A percentile compares a stretch with the other conserved stretches of the same genome.
Evolutionary conservation across 1,140 invertebrate species (phyloP).

Genomic region (Trinorchestia longiramus): DNA sequence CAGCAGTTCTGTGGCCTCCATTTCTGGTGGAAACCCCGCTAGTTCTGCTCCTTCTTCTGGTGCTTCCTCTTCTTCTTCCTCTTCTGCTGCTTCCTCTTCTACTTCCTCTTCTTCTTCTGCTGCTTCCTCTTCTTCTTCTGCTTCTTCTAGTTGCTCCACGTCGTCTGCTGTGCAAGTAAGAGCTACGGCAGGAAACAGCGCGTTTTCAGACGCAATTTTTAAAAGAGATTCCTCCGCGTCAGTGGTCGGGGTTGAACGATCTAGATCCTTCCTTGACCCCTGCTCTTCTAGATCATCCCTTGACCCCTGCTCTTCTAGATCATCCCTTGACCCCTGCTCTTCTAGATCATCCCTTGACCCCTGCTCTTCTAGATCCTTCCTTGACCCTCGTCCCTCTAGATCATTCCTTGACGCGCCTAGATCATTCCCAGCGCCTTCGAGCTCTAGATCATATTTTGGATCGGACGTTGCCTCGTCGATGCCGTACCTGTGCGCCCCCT

Average conservation of each 20-base stretch:
- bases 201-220: too few relatives aligned
- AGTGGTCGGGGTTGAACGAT: too few relatives aligned
- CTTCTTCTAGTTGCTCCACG: neutral
- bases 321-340: too few relatives aligned
- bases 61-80: too few relatives aligned
- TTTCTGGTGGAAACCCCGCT: neutral
- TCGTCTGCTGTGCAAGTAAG: neutral
- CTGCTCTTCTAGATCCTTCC: neutral
- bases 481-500: neutral
- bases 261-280: too few relatives aligned
- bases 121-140: conserved; percentile 69
- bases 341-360: too few relatives aligned
- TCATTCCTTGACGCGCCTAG: neutral
- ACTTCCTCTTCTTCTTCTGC: conserved; percentile 59
- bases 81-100: neutral
- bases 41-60: neutral
- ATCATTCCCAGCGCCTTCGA: conserved; percentile 61
- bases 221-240: too few relatives aligned
- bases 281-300: too few relatives aligned
- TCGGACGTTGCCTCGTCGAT: neutral
- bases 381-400: neutral
- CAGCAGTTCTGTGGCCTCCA: neutral
- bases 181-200: too few relatives aligned
- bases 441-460: neutral
- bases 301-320: too few relatives aligned